Base-by-base conservation (phyloP, 2,797 vertebrate genomes). In the Platyrinchus mystaceus region DNA sequence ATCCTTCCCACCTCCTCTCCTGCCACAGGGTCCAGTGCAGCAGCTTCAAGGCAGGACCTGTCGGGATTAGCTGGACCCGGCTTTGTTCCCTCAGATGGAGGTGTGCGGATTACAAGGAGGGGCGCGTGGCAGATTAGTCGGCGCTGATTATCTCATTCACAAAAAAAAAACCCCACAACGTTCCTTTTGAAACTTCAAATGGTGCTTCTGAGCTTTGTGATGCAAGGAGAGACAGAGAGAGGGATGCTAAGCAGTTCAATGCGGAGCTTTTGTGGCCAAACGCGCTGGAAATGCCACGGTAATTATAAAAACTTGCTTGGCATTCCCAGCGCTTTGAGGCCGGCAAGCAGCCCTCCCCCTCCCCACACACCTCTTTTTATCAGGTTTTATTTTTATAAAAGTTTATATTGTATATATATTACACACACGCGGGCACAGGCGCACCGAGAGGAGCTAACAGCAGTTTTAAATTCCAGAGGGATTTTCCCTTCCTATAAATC, bases 151-250 rank as follows among this genome's bases (percentile, higher is more conserved):
- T 75, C 87, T 87, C 87, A 46, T 90, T 93, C 90, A 83, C 85
- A 49, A 15, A 9, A 12, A 22, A 21, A 10, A 44, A 20, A 16
- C 39, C 20, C 20, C n/a, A n/a, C n/a, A n/a, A 4, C 27, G 68
- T 60, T 84, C 68, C 78, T 90, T 93, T 50, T 39, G 73, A 82
- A 91, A 62, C 73, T 95, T 89, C 92, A 83, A 9, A 75, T 14
- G 76, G 7, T n/a, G 80, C 74, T 80, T 49, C 67, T 30, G 79
- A 90, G 91, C 80, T 91, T 59, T 84, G 76, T 75, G 91, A 71
- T 63, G 66, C 71, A 43, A 37, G 43, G 73, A 82, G 32, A 87
- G 78, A 44, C 30, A 8, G 43, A 12, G 39, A 13, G 39, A 17
- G 22, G 9, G 79, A 84, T 36, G 52, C 46, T 46, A 12, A 39